Evolutionary conservation across 2,797 vertebrate genomes (phyloP), one percentile per base, ranked within the genome.

Genomic region (Hoplostethus atlanticus): DNA sequence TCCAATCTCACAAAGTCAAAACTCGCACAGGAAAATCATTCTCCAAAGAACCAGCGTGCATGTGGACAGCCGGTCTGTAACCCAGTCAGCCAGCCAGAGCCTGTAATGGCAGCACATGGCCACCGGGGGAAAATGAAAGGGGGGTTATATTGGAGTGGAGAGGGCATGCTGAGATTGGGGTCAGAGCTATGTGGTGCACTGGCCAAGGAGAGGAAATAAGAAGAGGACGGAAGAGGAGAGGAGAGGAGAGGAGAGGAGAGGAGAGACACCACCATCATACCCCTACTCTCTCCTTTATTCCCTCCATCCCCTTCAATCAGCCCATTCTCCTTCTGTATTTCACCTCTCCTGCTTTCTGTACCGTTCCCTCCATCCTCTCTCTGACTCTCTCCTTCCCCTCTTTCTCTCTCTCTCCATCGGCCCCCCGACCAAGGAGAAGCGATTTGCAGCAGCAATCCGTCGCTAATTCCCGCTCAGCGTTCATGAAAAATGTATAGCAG

Each of bases 401-500:
- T 50, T 16, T 47, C 62, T 48, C 68, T 57, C 70, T 52, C 77
- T 59, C 79, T 79, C 77, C 50, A 60, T 34, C 66, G 51, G n/a
- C 63, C 84, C 79, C 77, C 80, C 60, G 55, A 90, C 90, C 84
- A 87, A 80, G 81, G 88, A 87, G 86, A 93, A 89, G 84, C 89
- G 90, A 94, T 93, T 93, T 94, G 92, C 89, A 87, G 91, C 85
- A 80, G 89, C 90, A 89, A 90, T 93, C 89, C 89, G 73, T 87
- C 59, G 87, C 93, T 93, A 95, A 94, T 94, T 94, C 92, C 87
- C 90, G 66, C 92, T 94, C 92, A 93, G 91, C 61, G 78, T 91
- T 94, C 93, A 94, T 94, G 93, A 94, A 95, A 94, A 93, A 95
- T 95, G 93, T 93, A 94, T 93, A 94, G 90, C 87, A 89, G 87